A percentile compares a stretch with the other conserved stretches of the same genome.
Evolutionary conservation across 2,797 vertebrate species (phyloP).

Genomic region (Phoebastria nigripes): DNA sequence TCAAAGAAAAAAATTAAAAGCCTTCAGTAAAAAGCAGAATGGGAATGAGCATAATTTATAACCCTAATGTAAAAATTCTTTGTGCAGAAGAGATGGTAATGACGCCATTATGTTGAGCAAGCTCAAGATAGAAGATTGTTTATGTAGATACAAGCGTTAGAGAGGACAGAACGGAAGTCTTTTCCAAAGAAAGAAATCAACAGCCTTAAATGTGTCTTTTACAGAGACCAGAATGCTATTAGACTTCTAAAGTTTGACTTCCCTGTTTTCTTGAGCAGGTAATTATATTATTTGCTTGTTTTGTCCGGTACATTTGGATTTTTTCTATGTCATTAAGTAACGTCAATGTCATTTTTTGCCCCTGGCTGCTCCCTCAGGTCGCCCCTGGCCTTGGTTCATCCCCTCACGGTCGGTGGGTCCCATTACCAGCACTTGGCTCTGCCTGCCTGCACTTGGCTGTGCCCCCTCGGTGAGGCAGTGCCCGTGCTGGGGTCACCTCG

Average conservation of each 20-base stretch:
- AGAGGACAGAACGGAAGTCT: not conserved
- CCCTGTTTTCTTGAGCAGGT: not conserved
- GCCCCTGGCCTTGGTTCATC: not conserved
- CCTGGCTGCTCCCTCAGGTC: not conserved
- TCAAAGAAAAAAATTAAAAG: conserved; percentile 2
- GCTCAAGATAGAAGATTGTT: not conserved
- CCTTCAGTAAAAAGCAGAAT: not conserved
- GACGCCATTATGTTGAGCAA: conserved; percentile 2
- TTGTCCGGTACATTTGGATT: not conserved
- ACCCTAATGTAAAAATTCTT: conserved; percentile 3
- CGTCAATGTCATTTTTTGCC: not conserved
- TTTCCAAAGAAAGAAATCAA: conserved; percentile 31
- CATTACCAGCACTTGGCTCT: not conserved
- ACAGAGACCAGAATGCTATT: not conserved
- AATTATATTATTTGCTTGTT: not conserved
- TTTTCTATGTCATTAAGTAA: not conserved
- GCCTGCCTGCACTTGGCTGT: not conserved
- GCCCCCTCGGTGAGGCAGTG: not conserved
- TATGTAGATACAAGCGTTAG: not conserved
- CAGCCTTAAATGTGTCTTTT: not conserved
- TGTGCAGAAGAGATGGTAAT: not conserved
- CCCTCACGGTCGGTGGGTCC: rapidly evolving
- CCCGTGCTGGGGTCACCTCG: rapidly evolving
- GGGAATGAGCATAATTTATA: conserved; percentile 30
- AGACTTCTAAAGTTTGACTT: not conserved